A percentile compares a stretch with the other conserved stretches of the same genome.
Evolutionary conservation across 2,888 invertebrate genomes (phyloP).

Genomic region (Deroplatys truncata): DNA sequence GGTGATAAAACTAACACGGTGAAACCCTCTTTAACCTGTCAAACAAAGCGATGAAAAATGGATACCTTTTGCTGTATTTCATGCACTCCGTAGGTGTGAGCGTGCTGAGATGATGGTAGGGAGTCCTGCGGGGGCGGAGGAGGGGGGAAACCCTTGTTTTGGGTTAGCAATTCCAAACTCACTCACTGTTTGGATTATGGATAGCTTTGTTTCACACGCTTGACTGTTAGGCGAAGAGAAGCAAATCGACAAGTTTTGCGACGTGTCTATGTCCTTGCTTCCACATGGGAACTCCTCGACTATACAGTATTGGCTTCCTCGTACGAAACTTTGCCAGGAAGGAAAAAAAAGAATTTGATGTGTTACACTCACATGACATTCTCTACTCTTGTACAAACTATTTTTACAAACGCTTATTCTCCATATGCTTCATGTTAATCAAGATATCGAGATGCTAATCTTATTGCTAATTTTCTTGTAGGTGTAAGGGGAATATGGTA

Average conservation of each 20-base stretch:
- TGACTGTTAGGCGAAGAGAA: no score
- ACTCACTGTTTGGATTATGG: background rate
- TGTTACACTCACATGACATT: no score
- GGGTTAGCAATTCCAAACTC: background rate
- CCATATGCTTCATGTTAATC: no score
- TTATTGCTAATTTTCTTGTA: no score
- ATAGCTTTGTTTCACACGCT: background rate
- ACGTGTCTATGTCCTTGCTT: background rate
- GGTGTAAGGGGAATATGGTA: no score
- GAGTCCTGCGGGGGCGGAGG: background rate
- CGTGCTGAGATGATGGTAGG: background rate
- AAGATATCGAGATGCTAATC: no score
- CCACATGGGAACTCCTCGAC: background rate
- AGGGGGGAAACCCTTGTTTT: background rate
- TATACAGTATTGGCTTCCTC: no score
- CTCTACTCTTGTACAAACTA: no score
- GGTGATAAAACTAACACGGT: slow-evolving; percentile 19
- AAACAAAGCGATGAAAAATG: slow-evolving; percentile 16
- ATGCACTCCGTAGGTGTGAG: background rate
- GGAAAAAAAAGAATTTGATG: no score
- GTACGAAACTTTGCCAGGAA: no score
- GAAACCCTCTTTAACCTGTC: slow-evolving; percentile 16
- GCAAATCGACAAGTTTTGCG: no score
- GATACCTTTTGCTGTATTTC: background rate
- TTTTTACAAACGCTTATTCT: no score